Evolutionary conservation across 2,797 vertebrate genomes (phyloP).

Genomic region (Ctenochaetus hawaiiensis): DNA sequence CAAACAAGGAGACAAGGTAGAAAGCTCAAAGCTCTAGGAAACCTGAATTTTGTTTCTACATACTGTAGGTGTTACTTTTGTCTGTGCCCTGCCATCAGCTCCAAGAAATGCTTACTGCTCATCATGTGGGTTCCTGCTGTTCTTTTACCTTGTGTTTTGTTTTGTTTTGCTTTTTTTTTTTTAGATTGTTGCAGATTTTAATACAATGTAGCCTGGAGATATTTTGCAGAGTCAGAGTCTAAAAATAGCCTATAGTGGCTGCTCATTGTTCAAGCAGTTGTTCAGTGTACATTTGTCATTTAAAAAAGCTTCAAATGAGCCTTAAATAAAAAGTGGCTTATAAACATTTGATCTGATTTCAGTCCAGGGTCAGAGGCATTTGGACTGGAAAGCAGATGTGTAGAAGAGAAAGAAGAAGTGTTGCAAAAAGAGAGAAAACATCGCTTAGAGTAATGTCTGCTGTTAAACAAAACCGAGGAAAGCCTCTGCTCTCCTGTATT

Average conservation of each 20-base stretch:
- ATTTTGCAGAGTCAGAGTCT: background rate
- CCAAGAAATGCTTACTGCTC: constrained; percentile 17
- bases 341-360: background rate
- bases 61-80: constrained; percentile 21
- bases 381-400: background rate
- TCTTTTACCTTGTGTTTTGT: background rate
- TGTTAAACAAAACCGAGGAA: background rate
- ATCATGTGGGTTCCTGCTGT: constrained; percentile 33
- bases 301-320: background rate
- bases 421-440: constrained; percentile 8
- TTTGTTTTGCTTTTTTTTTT: no score
- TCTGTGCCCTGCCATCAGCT: constrained; percentile 14
- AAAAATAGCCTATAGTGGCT: background rate
- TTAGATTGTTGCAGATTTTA: background rate
- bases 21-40: constrained; percentile 27
- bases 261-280: background rate
- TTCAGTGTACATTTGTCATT: background rate
- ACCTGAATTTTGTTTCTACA: constrained; percentile 17
- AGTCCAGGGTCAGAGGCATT: background rate
- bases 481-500: background rate
- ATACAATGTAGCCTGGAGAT: background rate
- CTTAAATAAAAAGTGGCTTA: background rate
- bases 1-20: constrained; percentile 8
- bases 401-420: background rate
- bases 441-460: constrained; percentile 1